phyloP scores from a whole-genome alignment of 2,113 vertebrate genomes.

The Epinephelus lanceolatus region DNA sequence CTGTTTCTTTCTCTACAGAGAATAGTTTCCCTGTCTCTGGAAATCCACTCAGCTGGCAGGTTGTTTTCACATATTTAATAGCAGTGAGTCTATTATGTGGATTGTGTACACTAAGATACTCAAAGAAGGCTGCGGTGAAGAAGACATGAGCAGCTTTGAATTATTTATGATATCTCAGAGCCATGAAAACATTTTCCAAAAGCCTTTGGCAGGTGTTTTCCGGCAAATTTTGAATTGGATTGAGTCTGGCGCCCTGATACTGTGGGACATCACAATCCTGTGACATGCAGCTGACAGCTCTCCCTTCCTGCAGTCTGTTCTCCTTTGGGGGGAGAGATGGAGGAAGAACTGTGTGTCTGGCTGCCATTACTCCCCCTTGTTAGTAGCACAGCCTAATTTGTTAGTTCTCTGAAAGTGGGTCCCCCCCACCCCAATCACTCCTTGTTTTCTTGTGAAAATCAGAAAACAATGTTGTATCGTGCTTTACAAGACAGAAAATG shows the following conservation, averaged over 20 bases:
- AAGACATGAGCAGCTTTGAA: slow-evolving; percentile 71
- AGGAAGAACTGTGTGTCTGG: slow-evolving; percentile 41
- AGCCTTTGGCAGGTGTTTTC: slow-evolving; percentile 71
- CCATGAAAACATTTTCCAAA: slow-evolving; percentile 76
- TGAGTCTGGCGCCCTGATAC: slow-evolving; percentile 54
- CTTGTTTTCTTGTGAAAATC: slow-evolving; percentile 60
- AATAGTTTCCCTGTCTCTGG: slow-evolving; percentile 23
- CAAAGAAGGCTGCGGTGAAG: slow-evolving; percentile 55
- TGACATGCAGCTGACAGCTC: slow-evolving; percentile 75
- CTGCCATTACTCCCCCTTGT: slow-evolving; percentile 55
- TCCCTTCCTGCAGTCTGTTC: slow-evolving; percentile 46
- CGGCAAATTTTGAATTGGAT: slow-evolving; percentile 64
- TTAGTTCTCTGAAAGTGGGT: slow-evolving; percentile 27
- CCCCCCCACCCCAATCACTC: background rate
- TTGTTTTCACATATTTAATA: slow-evolving; percentile 66
- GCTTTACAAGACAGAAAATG: slow-evolving; percentile 50
- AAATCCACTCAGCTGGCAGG: slow-evolving; percentile 47
- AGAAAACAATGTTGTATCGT: slow-evolving; percentile 51
- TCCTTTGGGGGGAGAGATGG: slow-evolving; percentile 42
- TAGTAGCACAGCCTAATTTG: slow-evolving; percentile 54
- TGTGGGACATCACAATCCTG: slow-evolving; percentile 60
- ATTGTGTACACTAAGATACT: slow-evolving; percentile 49
- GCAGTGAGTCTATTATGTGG: slow-evolving; percentile 53
- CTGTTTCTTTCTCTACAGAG: slow-evolving; percentile 26
- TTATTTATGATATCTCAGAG: slow-evolving; percentile 81